phyloP scores from a whole-genome alignment of 2,797 vertebrate genomes.

The Microtus agrestis region DNA sequence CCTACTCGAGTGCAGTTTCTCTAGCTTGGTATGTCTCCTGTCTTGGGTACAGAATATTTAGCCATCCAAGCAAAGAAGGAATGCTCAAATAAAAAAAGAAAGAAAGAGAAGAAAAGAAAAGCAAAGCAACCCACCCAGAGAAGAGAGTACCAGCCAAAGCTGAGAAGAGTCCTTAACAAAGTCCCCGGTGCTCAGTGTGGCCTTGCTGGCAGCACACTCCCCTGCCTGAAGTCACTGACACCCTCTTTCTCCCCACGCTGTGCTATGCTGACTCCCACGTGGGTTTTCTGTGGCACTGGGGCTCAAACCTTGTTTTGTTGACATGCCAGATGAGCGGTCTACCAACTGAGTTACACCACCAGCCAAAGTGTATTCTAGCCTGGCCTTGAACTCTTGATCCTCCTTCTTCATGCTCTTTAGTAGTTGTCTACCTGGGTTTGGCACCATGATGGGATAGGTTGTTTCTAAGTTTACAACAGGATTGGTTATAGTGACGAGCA shows the following conservation, averaged over 20 bases:
- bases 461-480: neutral
- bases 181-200: accelerated
- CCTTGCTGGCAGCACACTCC: neutral
- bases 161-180: neutral
- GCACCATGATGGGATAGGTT: neutral
- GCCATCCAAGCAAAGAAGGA: neutral
- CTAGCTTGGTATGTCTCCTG: neutral
- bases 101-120: too few species aligned
- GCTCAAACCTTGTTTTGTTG: neutral
- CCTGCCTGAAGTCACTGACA: neutral
- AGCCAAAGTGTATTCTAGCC: neutral
- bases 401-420: neutral
- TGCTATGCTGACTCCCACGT: neutral
- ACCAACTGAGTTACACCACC: neutral
- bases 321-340: neutral
- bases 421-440: neutral
- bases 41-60: neutral
- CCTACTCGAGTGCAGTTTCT: neutral
- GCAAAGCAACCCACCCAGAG: neutral
- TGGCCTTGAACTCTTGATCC: neutral
- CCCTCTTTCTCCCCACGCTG: neutral
- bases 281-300: neutral
- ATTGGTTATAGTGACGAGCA: neutral
- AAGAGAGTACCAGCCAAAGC: neutral
- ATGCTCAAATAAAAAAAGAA: neutral